Evolutionary conservation across 2,888 invertebrate genomes (phyloP), one percentile per base, ranked within the genome.

Genomic region (Amphimallon solstitiale): DNA sequence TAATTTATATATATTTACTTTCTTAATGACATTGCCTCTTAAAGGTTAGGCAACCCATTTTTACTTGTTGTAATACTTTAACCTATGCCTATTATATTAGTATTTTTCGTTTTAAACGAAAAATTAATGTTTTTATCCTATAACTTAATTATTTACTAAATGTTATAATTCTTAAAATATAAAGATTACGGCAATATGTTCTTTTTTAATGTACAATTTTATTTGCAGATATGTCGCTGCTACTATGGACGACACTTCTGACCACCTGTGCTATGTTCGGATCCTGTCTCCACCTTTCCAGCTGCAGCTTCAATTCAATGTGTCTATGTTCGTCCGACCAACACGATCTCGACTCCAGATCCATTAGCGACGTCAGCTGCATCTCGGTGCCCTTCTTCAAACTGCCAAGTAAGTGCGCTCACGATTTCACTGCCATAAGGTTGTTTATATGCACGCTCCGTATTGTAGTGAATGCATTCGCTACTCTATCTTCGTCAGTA

Each of bases 321-420:
- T 91, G 90, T 81, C 86, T 88, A 73, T 91, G 91, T 80, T 88
- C 88, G 77, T 82, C 86, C 43, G 86, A 87, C 72, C 88, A 89
- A 79, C 77, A 79, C 70, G 79, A 81, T 71, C 74, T 76, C 23
- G 70, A 73, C 69, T 74, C 77, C 48, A 75, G 78, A 69, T 77
- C 76, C 68, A 81, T 81, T 72, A 80, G 80, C 69, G 80, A 79
- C 71, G 88, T 90, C 83, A 89, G 88, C 76, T 91, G 91, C 79
- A 86, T 89, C 73, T 90, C 89, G 37, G 89, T 90, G 68, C 89
- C 90, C n/a, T 86, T 91, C 74, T 90, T 89, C 76, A 87, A 88
- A 78, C 88, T 90, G 78, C 90, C 91, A 82, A 90, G 90, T 90
- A 83, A 75, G 80, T 77, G 61, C 21, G 14, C 14, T 14, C 17